Percentiles rank a stretch among this genome's conserved stretches.
These are phyloP conservation scores for Palaemon carinicauda DNA, from an alignment of 1,140 invertebrate species.

Conservation along the genomic window DNA sequence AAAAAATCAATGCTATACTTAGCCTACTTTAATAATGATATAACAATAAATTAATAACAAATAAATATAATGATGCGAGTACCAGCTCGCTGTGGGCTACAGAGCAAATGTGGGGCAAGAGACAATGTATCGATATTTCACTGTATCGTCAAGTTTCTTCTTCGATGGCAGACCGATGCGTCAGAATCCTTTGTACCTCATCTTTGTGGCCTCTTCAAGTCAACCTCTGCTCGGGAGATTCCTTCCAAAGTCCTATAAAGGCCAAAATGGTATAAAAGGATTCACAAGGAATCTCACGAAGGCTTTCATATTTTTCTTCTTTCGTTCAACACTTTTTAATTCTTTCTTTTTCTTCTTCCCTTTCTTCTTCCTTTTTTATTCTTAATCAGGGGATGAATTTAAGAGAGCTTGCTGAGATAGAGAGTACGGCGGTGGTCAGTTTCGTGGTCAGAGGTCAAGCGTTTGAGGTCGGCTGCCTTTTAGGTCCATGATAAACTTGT, in stretches of 20 bases:
- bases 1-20: neutral
- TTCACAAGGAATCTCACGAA: no score
- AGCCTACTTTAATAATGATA: neutral
- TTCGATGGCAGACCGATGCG: slow-evolving; percentile 36
- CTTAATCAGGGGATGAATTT: neutral
- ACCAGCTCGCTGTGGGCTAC: slow-evolving; percentile 25
- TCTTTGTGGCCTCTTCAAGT: neutral
- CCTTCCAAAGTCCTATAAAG: neutral
- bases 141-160: slow-evolving; percentile 4
- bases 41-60: neutral
- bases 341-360: no score
- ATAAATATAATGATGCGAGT: neutral
- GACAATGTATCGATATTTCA: slow-evolving; percentile 35
- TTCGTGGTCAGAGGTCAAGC: neutral
- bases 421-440: neutral
- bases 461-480: neutral
- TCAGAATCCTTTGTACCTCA: neutral
- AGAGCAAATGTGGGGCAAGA: slow-evolving; percentile 28
- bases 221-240: neutral
- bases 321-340: no score
- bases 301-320: no score
- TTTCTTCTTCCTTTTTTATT: no score
- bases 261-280: neutral
- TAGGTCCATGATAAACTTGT: neutral
- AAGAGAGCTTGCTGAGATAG: neutral